Conservation (phyloP, 2,888 invertebrate genomes). For the Orthosia cruda region DNA sequence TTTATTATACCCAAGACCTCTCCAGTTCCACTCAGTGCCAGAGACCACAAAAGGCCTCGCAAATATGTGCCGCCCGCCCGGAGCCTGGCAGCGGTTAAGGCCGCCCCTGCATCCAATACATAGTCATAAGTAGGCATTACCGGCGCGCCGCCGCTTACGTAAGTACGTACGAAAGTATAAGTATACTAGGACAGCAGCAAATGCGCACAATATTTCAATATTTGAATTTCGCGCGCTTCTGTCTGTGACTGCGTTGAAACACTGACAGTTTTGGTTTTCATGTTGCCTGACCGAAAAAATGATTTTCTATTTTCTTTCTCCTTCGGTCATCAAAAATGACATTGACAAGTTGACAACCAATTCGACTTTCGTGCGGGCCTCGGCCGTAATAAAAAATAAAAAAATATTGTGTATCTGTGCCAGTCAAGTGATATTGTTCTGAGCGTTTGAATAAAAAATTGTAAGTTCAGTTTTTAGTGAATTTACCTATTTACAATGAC, state of each 20-base stretch:
- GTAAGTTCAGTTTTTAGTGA: constrained; percentile 47
- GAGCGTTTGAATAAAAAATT: constrained; percentile 51
- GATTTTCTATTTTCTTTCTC: not conserved
- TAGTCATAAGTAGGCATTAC: no score
- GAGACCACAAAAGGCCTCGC: no score
- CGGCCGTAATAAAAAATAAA: constrained; percentile 14
- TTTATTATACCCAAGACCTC: no score
- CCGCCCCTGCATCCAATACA: no score
- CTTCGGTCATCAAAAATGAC: constrained; percentile 20
- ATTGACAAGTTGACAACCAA: constrained; percentile 39
- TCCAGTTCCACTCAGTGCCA: no score
- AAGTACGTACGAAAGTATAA: no score
- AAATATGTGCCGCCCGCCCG: no score
- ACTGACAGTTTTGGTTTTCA: not conserved
- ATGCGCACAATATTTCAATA: no score
- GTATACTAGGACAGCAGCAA: no score
- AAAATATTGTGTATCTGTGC: no score
- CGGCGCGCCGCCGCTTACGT: no score
- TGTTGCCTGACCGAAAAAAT: constrained; percentile 8
- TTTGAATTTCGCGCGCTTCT: not conserved
- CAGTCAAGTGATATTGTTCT: constrained; percentile 30
- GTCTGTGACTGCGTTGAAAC: not conserved
- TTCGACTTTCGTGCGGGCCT: constrained; percentile 5
- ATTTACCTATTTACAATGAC: constrained; percentile 76
- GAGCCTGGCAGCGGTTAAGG: no score